Base-by-base conservation (phyloP, 2,797 vertebrate species). In the Pelochelys cantorii region DNA sequence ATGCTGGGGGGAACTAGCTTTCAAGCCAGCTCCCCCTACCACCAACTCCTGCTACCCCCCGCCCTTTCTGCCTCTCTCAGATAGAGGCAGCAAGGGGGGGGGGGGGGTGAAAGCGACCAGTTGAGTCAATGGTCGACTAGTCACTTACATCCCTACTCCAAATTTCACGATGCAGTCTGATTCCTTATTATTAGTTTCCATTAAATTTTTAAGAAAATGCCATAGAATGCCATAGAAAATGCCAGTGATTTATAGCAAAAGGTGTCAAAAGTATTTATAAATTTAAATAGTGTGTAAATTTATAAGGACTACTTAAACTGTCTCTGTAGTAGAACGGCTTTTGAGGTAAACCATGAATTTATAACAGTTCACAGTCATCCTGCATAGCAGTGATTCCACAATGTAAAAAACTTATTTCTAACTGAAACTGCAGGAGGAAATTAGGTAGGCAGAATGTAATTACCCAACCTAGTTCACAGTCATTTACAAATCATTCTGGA, bases 321-420 rank as follows among this genome's bases (percentile, higher is more conserved):
- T 77, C 42, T 77, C 74, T 77, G 42, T 85, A 93, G 53, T 23
- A 77, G 56, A 94, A 78, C 7, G 20, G 3, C 90, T 95, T 93
- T 14, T 23, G 74, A 90, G 25, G 65, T 65, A 11, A 56, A 84
- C 11, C 25, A 87, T 37, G 80, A 3, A 25, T 77, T 81, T 18
- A 79, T 59, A 60, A 5, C 77, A 79, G 62, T 52, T 83, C 17
- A 77, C 85, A 48, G 80, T 92, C 92, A 82, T 87, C 29, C n/a
- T 95, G 1, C 13, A 34, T 78, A 90, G 22, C 12, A 71, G 1
- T 77, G 89, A 20, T 60, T 1, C 42, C 23, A 56, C 29, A 83
- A 79, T 55, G 29, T 56, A 9, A 85, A 13, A 93, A 27, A 3
- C 3, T 27, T 86, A 13, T 0, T 83, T 89, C 89, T 81, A 92